Evolutionary conservation across 1,140 invertebrate genomes (phyloP).

Genomic region (Macrosteles quadrilineatus): DNA sequence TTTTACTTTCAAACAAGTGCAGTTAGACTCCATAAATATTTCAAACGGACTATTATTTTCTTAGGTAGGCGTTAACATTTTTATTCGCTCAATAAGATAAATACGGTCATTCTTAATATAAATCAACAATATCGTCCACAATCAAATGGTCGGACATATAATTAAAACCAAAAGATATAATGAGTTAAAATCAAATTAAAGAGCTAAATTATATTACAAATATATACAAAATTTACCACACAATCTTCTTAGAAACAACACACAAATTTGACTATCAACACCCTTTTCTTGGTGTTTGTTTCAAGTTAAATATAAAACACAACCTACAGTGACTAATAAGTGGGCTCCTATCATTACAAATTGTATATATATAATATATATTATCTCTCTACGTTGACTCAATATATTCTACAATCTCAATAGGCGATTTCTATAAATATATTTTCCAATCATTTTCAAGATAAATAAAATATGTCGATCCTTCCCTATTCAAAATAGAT

Average conservation of each 20-base stretch:
- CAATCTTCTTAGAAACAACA: background rate
- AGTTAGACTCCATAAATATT: too few relatives aligned
- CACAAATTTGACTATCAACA: constrained; percentile 21
- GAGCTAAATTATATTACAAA: constrained; percentile 1
- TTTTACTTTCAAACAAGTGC: too few relatives aligned
- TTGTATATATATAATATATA: constrained; percentile 16
- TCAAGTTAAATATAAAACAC: constrained; percentile 27
- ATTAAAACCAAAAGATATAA: too few relatives aligned
- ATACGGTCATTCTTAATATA: too few relatives aligned
- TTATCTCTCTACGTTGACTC: constrained; percentile 17
- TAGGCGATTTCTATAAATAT: constrained; percentile 29
- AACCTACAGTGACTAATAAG: constrained; percentile 30
- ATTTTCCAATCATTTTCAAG: constrained; percentile 5
- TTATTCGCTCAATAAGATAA: too few relatives aligned
- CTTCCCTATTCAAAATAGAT: constrained; percentile 12
- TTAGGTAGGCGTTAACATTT: too few relatives aligned
- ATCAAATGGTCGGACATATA: too few relatives aligned
- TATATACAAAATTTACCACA: constrained; percentile 4
- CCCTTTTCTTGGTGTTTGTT: constrained; percentile 20
- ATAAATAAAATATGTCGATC: background rate
- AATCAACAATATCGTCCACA: too few relatives aligned
- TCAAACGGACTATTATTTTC: too few relatives aligned
- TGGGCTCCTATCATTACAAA: constrained; percentile 19
- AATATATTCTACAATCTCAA: constrained; percentile 22
- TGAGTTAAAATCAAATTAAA: too few relatives aligned